Percentiles rank a stretch among this genome's conserved stretches.
These are phyloP conservation scores for Anorthoa munda DNA, from an alignment of 2,888 invertebrate genomes.

Conservation along the genomic window DNA sequence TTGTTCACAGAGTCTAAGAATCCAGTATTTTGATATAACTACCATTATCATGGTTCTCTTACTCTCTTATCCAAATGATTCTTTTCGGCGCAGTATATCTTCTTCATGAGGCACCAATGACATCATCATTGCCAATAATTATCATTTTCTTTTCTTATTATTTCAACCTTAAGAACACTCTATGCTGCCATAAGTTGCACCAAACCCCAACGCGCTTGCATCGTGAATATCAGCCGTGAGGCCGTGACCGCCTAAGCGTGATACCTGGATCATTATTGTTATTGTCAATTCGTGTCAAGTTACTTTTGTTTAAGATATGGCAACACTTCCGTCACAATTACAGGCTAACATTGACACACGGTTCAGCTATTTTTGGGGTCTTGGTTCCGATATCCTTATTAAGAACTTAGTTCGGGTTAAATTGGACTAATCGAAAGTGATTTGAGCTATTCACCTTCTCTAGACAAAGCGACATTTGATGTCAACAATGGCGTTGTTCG, in stretches of 20 bases:
- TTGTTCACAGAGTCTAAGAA: too few relatives aligned
- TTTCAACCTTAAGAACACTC: neutral
- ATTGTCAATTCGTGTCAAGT: slow-evolving; percentile 67
- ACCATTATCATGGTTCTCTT: too few relatives aligned
- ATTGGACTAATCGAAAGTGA: slow-evolving; percentile 32
- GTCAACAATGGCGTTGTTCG: too few relatives aligned
- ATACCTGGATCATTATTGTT: slow-evolving; percentile 62
- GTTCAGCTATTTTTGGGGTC: slow-evolving; percentile 22
- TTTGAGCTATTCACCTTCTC: neutral
- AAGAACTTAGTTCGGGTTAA: slow-evolving; percentile 12
- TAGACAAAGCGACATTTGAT: too few relatives aligned
- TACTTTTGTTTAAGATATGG: slow-evolving; percentile 48
- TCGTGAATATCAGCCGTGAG: slow-evolving; percentile 48
- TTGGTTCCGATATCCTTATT: slow-evolving; percentile 32
- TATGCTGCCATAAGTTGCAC: slow-evolving; percentile 25
- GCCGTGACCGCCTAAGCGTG: slow-evolving; percentile 62
- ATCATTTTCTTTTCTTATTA: too few relatives aligned
- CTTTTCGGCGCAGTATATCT: too few relatives aligned
- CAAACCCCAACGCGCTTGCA: slow-evolving; percentile 28
- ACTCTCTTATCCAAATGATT: too few relatives aligned
- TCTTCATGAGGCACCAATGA: too few relatives aligned
- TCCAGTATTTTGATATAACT: too few relatives aligned
- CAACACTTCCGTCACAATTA: slow-evolving; percentile 56
- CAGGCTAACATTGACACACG: slow-evolving; percentile 3
- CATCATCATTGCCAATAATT: too few relatives aligned